Base-by-base conservation (phyloP, 2,797 vertebrate genomes). In the Xiphorhynchus erythropygius region DNA sequence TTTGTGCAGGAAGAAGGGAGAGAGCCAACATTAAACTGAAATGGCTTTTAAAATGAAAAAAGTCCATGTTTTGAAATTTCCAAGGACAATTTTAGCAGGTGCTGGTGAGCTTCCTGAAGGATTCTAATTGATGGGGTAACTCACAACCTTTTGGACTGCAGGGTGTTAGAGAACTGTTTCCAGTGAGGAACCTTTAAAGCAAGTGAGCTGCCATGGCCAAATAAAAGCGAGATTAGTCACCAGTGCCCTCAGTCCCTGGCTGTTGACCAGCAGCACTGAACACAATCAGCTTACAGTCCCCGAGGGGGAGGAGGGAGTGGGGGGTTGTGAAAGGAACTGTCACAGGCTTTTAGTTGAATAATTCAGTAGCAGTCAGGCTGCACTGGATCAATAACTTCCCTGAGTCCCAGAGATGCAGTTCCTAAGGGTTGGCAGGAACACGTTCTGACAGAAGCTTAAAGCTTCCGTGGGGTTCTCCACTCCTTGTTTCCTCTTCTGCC, bases 211-310 rank as follows among this genome's bases (percentile, higher is more conserved):
- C 81, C 82, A 19, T 4, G 67, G 37, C 63, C 80, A 69, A 60
- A 82, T n/a, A 77, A 93, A 91, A 87, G 68, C 89, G n/a, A 50
- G 74, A 91, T 93, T 65, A 82, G 71, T 79, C 71, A 91, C 50
- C 37, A 3, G 16, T 35, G 2, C 37, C n/a, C 14, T 69, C 18
- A 46, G 55, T 74, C 74, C 13, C 67, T 89, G 87, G 82, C 76
- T 77, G 49, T 13, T 78, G 89, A 85, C 77, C 84, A 83, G 89
- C 28, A 68, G 89, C 64, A 41, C 15, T 41, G 84, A 87, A 89
- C 71, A 74, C 78, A 86, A 49, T 93, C 82, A 87, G 89, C 92
- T 89, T n/a, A 11, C 88, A 91, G 94, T 86, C 33, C 6, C 91
- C 75, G 57, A 1, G 9, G 25, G 42, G 92, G 87, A 93, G 71